Evolutionary conservation across 2,113 vertebrate genomes (phyloP).

Genomic region (Tupaia tana): DNA sequence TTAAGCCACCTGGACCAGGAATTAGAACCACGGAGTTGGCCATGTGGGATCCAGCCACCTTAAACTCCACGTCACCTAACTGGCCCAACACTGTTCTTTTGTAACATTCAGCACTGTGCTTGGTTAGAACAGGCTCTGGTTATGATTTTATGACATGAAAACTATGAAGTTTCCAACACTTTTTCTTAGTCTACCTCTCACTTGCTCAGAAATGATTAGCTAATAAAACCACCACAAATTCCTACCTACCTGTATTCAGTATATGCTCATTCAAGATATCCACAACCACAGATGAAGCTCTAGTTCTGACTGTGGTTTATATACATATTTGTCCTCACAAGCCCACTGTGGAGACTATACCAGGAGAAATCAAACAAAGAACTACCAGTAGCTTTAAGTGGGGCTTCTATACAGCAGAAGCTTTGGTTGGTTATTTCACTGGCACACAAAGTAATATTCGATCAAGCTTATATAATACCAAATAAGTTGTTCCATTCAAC

Average conservation of each 20-base stretch:
- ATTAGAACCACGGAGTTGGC: too few relatives aligned
- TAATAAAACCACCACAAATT: background rate
- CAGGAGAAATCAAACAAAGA: slow-evolving; percentile 37
- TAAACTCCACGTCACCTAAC: too few relatives aligned
- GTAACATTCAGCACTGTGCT: background rate
- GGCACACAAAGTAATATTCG: slow-evolving; percentile 13
- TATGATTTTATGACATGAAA: background rate
- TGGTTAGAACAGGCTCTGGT: background rate
- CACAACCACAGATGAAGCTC: background rate
- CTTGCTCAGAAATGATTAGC: background rate
- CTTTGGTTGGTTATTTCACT: background rate
- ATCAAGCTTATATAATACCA: background rate
- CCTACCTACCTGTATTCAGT: slow-evolving; percentile 13
- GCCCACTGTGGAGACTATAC: slow-evolving; percentile 1
- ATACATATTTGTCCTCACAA: slow-evolving; percentile 45
- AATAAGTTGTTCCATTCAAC: background rate
- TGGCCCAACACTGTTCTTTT: background rate
- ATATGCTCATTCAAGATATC: slow-evolving; percentile 43
- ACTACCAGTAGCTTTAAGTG: slow-evolving; percentile 19
- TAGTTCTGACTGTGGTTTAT: slow-evolving; percentile 45
- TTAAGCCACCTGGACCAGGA: too few relatives aligned
- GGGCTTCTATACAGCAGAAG: background rate
- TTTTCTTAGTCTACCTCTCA: slow-evolving; percentile 49
- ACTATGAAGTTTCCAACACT: background rate
- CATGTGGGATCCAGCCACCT: too few relatives aligned